These are phyloP conservation scores for Procambarus clarkii DNA, from an alignment of 1,140 invertebrate genomes.

Conservation along the genomic window DNA sequence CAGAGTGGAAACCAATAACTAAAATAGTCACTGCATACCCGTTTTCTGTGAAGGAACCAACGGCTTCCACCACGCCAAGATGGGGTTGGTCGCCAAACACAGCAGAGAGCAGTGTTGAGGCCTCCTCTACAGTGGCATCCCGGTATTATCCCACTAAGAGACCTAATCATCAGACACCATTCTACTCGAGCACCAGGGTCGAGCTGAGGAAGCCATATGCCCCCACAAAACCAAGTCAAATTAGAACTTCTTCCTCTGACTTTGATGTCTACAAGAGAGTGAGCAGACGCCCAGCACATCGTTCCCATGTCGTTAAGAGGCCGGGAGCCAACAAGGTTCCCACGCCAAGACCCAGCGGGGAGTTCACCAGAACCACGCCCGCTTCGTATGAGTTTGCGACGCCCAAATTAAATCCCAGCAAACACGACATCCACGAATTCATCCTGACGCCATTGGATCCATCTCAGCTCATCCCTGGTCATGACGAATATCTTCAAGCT, in stretches of 20 bases:
- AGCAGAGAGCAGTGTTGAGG: neutral
- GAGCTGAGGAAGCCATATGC: neutral
- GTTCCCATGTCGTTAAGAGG: neutral
- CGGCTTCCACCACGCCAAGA: neutral
- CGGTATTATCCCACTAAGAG: neutral
- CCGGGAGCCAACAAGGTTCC: neutral
- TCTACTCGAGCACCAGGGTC: neutral
- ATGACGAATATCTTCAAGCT: slow-evolving; percentile 37
- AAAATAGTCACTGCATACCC: neutral
- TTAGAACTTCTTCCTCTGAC: neutral
- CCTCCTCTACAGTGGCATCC: neutral
- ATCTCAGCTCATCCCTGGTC: slow-evolving; percentile 41
- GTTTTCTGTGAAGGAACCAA: neutral
- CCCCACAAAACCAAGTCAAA: neutral
- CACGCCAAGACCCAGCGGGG: neutral
- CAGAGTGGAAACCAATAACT: neutral
- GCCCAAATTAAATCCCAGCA: slow-evolving; percentile 29
- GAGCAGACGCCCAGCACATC: neutral
- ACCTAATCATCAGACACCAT: neutral
- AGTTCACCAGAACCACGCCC: neutral
- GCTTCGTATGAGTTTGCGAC: slow-evolving; percentile 46
- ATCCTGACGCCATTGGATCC: slow-evolving; percentile 48
- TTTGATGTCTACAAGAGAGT: neutral
- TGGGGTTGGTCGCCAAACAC: neutral
- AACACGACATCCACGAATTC: slow-evolving; percentile 48